phyloP scores from a whole-genome alignment of 2,888 invertebrate genomes.

The Corbicula japonica region DNA sequence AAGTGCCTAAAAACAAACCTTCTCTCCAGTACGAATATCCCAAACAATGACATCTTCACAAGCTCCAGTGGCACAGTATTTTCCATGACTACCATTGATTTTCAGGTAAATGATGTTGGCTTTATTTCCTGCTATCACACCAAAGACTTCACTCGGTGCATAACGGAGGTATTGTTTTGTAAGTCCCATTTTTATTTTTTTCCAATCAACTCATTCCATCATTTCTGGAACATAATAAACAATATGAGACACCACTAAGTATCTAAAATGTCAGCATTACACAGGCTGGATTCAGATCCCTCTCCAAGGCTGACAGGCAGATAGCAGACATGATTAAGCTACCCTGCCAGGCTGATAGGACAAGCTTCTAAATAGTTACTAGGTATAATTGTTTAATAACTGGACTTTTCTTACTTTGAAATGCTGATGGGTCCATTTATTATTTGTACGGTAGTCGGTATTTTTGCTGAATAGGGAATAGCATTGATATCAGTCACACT shows the following conservation, averaged over 20 bases:
- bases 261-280: neutral
- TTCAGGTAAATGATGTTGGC: conserved; percentile 94
- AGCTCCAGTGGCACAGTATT: conserved; percentile 96
- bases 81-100: conserved; percentile 92
- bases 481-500: too few relatives aligned
- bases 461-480: too few relatives aligned
- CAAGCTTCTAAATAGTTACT: neutral
- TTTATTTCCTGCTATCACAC: conserved; percentile 91
- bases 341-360: neutral
- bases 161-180: conserved; percentile 97
- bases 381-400: too few relatives aligned
- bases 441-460: too few relatives aligned
- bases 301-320: neutral
- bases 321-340: neutral
- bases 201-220: too few relatives aligned
- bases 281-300: neutral
- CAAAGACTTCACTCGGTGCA: conserved; percentile 93
- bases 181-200: conserved; percentile 75
- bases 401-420: too few relatives aligned
- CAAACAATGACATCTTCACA: conserved; percentile 97
- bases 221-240: too few relatives aligned
- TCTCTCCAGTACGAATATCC: conserved; percentile 93
- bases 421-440: too few relatives aligned
- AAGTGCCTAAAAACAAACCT: too few relatives aligned
- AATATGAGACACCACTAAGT: too few relatives aligned